phyloP scores from a whole-genome alignment of 2,113 vertebrate species.

The Actenoides lindsayi region DNA sequence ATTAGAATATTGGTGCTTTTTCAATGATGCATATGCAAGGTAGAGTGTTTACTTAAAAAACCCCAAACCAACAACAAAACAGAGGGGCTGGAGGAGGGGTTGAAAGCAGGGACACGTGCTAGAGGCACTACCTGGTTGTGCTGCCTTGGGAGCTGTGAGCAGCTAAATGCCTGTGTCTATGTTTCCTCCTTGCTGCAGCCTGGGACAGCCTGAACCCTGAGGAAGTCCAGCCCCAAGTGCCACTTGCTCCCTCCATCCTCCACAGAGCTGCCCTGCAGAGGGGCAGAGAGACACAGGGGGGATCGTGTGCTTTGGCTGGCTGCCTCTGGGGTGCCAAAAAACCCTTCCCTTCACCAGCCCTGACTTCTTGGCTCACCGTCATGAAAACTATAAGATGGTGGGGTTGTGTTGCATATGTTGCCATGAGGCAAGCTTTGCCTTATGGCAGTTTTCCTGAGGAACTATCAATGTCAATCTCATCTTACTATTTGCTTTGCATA shows the following conservation, averaged over 20 bases:
- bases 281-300: background rate
- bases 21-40: background rate
- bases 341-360: background rate
- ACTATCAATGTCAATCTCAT: background rate
- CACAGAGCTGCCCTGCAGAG: background rate
- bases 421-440: background rate
- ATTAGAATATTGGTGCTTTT: background rate
- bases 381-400: background rate
- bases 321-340: fast-evolving
- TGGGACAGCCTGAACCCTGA: background rate
- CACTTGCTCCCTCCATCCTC: background rate
- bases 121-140: background rate
- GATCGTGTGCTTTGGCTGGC: background rate
- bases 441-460: background rate
- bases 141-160: fast-evolving
- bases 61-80: too few species aligned
- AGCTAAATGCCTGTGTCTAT: too few species aligned
- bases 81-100: background rate
- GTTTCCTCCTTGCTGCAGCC: background rate
- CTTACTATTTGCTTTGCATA: background rate
- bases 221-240: background rate
- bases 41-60: background rate
- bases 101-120: background rate
- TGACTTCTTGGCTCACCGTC: background rate
- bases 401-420: fast-evolving